Conservation (phyloP, 2,888 invertebrate genomes). For the Lycaena phlaeas region DNA sequence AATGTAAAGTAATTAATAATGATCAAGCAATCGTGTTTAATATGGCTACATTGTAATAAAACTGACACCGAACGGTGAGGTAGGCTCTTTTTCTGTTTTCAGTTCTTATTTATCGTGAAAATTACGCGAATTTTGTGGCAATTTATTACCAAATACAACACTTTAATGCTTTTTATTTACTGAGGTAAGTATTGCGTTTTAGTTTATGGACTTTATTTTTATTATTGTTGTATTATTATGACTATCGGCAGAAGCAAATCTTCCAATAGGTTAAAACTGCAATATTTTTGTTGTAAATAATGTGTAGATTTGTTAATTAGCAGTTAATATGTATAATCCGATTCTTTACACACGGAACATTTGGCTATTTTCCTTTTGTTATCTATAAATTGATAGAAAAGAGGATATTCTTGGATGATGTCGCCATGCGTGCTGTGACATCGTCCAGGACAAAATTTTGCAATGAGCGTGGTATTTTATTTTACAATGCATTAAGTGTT, state of each 20-base stretch:
- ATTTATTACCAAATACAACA: constrained; percentile 45
- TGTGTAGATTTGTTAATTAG: background rate
- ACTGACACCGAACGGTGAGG: constrained; percentile 70
- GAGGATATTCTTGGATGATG: constrained; percentile 11
- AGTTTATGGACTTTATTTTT: background rate
- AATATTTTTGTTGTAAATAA: constrained; percentile 25
- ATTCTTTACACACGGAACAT: background rate
- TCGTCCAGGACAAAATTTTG: constrained; percentile 17
- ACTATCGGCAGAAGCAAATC: constrained; percentile 51
- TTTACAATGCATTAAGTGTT: background rate
- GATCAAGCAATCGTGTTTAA: too few species aligned
- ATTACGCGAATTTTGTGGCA: constrained; percentile 52
- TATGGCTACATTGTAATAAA: constrained; percentile 41
- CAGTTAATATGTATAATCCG: background rate
- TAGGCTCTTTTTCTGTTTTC: constrained; percentile 72
- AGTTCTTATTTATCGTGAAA: constrained; percentile 61
- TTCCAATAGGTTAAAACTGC: constrained; percentile 54
- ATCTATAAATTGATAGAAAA: background rate
- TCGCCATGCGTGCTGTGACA: constrained; percentile 63
- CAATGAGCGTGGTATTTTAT: constrained; percentile 5
- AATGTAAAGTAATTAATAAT: too few species aligned
- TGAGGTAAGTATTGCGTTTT: constrained; percentile 45
- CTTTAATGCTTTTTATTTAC: constrained; percentile 65
- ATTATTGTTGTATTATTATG: constrained; percentile 34
- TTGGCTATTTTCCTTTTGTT: background rate